Evolutionary conservation across 2,113 vertebrate genomes (phyloP).

Genomic region (Daphoenositta chrysoptera): DNA sequence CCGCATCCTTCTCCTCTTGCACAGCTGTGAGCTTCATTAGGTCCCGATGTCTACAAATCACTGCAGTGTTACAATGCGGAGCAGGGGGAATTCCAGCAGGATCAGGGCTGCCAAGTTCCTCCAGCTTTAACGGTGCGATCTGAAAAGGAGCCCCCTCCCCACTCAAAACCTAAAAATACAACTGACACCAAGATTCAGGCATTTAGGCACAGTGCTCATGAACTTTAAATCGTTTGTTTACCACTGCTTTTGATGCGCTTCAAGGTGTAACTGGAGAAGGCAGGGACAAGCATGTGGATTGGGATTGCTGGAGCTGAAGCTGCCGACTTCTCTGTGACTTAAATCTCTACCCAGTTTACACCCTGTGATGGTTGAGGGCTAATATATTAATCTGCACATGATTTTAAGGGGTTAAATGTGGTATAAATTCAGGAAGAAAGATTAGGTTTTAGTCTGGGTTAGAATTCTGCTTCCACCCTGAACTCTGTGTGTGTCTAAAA

Average conservation of each 20-base stretch:
- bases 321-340: background rate
- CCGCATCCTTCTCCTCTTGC: constrained; percentile 57
- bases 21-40: constrained; percentile 74
- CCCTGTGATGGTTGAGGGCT: background rate
- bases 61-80: constrained; percentile 55
- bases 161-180: constrained; percentile 50
- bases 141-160: constrained; percentile 28
- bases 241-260: background rate
- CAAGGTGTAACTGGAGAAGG: background rate
- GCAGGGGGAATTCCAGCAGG: constrained; percentile 75
- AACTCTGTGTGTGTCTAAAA: background rate
- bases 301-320: background rate
- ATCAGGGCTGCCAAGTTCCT: constrained; percentile 68
- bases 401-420: background rate
- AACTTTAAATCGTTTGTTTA: background rate
- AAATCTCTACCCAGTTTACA: background rate
- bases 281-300: background rate
- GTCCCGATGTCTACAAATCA: constrained; percentile 66
- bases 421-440: background rate
- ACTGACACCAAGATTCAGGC: constrained; percentile 13
- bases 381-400: background rate
- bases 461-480: background rate
- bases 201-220: background rate
- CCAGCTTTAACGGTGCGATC: constrained; percentile 29
- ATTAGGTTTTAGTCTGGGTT: background rate